Base-by-base conservation (phyloP, 2,888 invertebrate species). In the Stegophylla sp. region DNA sequence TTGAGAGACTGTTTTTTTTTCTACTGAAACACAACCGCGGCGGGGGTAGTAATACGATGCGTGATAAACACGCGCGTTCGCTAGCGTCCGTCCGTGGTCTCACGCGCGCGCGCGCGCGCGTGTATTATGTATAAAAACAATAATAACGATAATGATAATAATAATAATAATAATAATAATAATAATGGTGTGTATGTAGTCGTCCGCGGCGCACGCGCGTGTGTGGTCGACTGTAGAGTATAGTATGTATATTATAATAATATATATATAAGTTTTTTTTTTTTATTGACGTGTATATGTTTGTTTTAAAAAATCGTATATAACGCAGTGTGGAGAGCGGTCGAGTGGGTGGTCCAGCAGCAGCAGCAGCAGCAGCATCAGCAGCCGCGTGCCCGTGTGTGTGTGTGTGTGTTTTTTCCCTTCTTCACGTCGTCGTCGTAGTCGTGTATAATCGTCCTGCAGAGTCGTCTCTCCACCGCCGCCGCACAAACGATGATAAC, bases 211-310 rank as follows among this genome's bases (percentile, higher is more conserved):
- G 34, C 2, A 43, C 13, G 61, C 23, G 53, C 23, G 53, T 72
- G 76, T 77, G 76, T 77, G 76, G 76, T 77, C 76, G 76, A 77
- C n/a, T n/a, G n/a, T n/a, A n/a, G n/a, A n/a, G n/a, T n/a, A n/a
- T n/a, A n/a, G n/a, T n/a, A n/a, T n/a, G n/a, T n/a, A n/a, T n/a
- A n/a, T n/a, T n/a, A n/a, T n/a, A n/a, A n/a, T n/a, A n/a, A n/a
- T n/a, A 56, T 77, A 56, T 64, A 67, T 53, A 64, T 53, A 64
- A 26, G 66, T 67, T 77, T 77, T 77, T 77, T 67, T 77, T 67
- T 77, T 77, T 77, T 77, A 77, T 77, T 77, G 76, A 77, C 76
- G 66, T 77, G 67, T 67, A 76, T 67, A 76, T 66, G 76, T 76
- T 76, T 77, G 76, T 77, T 77, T 77, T 77, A 77, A 77, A 77